phyloP scores from a whole-genome alignment of 37 sponge, comb jelly and placozoan genomes.

The Beroe ovata region DNA sequence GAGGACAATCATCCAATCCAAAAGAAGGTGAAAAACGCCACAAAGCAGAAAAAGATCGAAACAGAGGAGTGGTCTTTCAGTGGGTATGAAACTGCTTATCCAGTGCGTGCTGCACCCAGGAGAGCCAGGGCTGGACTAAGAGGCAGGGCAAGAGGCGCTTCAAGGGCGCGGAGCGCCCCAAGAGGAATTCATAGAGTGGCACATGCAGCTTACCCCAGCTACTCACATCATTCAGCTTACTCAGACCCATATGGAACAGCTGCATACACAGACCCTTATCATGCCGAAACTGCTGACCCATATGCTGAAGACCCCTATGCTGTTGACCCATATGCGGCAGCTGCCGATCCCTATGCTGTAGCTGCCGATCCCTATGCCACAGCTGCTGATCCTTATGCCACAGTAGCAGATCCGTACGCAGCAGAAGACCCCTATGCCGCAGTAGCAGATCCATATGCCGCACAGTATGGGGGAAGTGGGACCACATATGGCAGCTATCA shows the following conservation, averaged over 20 bases:
- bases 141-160: background rate
- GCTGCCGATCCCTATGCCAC: background rate
- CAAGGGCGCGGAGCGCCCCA: background rate
- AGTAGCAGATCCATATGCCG: background rate
- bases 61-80: background rate
- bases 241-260: background rate
- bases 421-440: background rate
- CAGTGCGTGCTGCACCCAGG: background rate
- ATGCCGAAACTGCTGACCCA: background rate
- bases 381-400: background rate
- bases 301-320: background rate
- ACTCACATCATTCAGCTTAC: conserved; percentile 10
- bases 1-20: conserved; percentile 63
- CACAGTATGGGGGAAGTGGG: background rate
- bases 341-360: conserved; percentile 10
- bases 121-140: background rate
- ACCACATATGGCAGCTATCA: background rate
- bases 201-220: background rate
- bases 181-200: background rate
- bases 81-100: background rate
- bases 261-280: background rate
- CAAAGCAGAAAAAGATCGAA: conserved; percentile 13
- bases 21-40: conserved; percentile 30
- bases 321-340: conserved; percentile 10
- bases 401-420: conserved; percentile 10